phyloP scores from a whole-genome alignment of 2,797 vertebrate genomes.

The Oryzias dopingdopingensis region DNA sequence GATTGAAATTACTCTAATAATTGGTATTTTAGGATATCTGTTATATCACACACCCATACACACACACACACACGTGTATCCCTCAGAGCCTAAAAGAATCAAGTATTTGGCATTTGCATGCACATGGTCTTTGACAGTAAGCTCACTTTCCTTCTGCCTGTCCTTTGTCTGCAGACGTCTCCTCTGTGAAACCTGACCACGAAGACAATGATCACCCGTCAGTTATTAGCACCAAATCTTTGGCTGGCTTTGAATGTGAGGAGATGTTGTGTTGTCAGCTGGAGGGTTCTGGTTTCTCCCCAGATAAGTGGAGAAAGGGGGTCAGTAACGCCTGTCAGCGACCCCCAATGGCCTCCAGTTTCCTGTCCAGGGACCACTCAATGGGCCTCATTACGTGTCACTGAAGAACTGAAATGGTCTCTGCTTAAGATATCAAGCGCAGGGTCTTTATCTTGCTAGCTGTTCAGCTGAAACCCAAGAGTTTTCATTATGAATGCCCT shows the following conservation, averaged over 20 bases:
- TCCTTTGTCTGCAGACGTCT: constrained; percentile 52
- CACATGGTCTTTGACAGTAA: constrained; percentile 27
- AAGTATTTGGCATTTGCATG: constrained; percentile 1
- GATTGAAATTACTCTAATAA: too few species aligned
- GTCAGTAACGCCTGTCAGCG: constrained; percentile 66
- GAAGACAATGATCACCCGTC: constrained; percentile 65
- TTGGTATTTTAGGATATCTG: too few species aligned
- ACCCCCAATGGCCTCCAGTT: constrained; percentile 58
- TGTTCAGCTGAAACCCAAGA: constrained; percentile 66
- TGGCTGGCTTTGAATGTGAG: constrained; percentile 53
- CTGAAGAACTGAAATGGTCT: constrained; percentile 70
- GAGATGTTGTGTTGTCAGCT: constrained; percentile 71
- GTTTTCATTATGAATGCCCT: constrained; percentile 55
- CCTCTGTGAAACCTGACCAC: constrained; percentile 57
- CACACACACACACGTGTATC: too few species aligned
- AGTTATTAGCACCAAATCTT: constrained; percentile 67
- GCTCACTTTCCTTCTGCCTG: constrained; percentile 24
- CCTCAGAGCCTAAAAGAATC: background rate
- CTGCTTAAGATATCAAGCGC: constrained; percentile 52
- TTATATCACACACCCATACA: too few species aligned
- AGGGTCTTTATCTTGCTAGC: constrained; percentile 55
- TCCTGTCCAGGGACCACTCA: constrained; percentile 67
- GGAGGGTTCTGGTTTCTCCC: constrained; percentile 59
- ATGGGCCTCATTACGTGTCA: constrained; percentile 64
- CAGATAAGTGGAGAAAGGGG: constrained; percentile 66